Base-by-base conservation (phyloP, 30 jellyfish, hydroid and myxozoan species). In the Aurelia aurita region DNA sequence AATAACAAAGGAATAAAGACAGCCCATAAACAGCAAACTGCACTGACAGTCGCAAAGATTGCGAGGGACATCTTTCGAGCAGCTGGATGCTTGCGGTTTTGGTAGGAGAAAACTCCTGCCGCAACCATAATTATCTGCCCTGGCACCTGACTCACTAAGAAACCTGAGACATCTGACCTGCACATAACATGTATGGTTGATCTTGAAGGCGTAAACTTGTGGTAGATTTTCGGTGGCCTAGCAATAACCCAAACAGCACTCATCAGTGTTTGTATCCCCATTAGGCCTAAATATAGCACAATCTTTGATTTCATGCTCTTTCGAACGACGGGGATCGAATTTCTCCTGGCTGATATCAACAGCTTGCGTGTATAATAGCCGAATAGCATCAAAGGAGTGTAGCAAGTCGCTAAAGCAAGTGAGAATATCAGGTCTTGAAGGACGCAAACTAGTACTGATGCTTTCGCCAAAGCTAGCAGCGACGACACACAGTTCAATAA, bases 241-340 rank as follows among this genome's bases (percentile, higher is more conserved):
- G 51, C 82, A 27, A 71, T 55, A 12, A 91, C 63, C 98, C 98
- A 91, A 10, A 77, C 86, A 11, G 79, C 32, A 6, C 82, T 76
- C 89, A 90, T 46, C 20, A 85, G 64, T 39, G 49, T 67, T 58
- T 90, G 89, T 10, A 85, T 39, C 27, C 77, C 93, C 25, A 85
- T 78, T 62, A 90, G 92, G 18, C 89, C 90, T 2, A 65, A 16
- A 18, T 82, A 73, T 15, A 77, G 63, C 45, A 84, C 35, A 16
- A 65, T 25, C 44, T 85, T 96, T 21, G 97, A 90, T 29, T 23
- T 28, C 80, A 66, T 29, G 49, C 84, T 21, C 6, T 39, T 61
- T 19, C 9, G 20, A 39, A 22, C 73, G 20, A 90, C 87, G 10
- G 78, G 66, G 16, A 51, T 43, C 23, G 77, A 71, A 15, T 92